Base-by-base conservation (phyloP, 2,888 invertebrate genomes). In the Strigamia maritima region DNA sequence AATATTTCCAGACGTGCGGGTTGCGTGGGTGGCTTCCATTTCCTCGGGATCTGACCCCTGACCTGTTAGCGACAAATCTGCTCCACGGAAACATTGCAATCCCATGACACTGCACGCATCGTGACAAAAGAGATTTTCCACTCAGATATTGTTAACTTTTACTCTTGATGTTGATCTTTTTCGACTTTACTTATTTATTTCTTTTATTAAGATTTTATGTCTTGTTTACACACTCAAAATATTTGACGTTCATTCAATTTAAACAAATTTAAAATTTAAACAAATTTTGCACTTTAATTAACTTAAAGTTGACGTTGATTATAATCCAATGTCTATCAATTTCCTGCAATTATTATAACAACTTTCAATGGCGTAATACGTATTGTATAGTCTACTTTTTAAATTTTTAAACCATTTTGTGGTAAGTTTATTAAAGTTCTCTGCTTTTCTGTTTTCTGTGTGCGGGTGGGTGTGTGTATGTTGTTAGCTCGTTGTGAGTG, bases 381-480 rank as follows among this genome's bases (percentile, higher is more conserved):
- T n/a, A n/a, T n/a, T n/a, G n/a, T 31, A 31, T 31, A 31, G 31
- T 2, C 31, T 35, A 35, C 10, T 35, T 35, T 35, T 8, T 35
- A 35, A 35, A 35, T 8, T 35, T 35, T 35, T 26, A n/a, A 14
- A 26, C 1, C 24, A 28, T 24, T 78, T 65, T 78, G 78, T 78
- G 78, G 65, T 78, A 78, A 78, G 28, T 78, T 78, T 78, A 78
- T 78, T 78, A 78, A 78, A 78, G 60, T 31, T 35, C 76, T 40
- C 26, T 14, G 14, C 28, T n/a, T 10, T 70, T 70, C 26, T 70
- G 70, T 70, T 70, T 26, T 54, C 22, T 54, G 54, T 8, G 49
- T 49, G 49, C 3, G n/a, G n/a, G 54, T 54, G 54, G 16, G 54
- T 54, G 19, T 16, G n/a, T 54, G 54, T 54, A 54, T 54, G 54